A percentile compares a stretch with the other conserved stretches of the same genome.
These are phyloP conservation scores for Lepus europaeus DNA, from an alignment of 2,113 vertebrate species.

Conservation along the genomic window DNA sequence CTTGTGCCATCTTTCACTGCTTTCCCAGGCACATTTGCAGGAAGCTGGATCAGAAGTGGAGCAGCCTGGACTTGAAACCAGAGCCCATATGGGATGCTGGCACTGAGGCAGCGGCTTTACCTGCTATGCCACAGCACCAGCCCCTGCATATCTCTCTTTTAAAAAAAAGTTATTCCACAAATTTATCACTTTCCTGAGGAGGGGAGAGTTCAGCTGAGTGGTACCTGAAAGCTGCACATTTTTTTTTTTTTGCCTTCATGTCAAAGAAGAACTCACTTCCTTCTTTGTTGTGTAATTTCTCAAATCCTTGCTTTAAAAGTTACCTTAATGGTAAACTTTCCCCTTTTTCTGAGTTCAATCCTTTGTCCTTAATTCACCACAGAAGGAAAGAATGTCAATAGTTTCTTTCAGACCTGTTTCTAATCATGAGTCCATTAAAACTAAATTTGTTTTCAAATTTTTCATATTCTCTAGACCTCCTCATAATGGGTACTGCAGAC, in stretches of 20 bases:
- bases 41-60: too few relatives aligned
- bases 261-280: background rate
- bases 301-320: background rate
- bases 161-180: background rate
- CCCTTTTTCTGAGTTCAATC: background rate
- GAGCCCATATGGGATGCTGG: too few relatives aligned
- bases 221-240: background rate
- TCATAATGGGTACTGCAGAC: background rate
- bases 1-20: too few relatives aligned
- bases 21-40: too few relatives aligned
- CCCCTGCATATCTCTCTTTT: background rate
- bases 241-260: background rate
- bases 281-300: background rate
- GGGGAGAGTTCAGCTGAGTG: background rate
- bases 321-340: background rate
- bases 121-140: too few relatives aligned
- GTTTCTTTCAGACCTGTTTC: conserved; percentile 42
- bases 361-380: background rate
- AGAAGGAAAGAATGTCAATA: background rate
- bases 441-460: background rate
- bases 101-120: too few relatives aligned
- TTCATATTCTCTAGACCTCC: background rate
- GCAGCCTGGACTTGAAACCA: too few relatives aligned
- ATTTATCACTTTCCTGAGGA: background rate
- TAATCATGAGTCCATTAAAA: conserved; percentile 27